Base-by-base conservation (phyloP, 2,113 vertebrate genomes). In the Cyrtonyx montezumae region DNA sequence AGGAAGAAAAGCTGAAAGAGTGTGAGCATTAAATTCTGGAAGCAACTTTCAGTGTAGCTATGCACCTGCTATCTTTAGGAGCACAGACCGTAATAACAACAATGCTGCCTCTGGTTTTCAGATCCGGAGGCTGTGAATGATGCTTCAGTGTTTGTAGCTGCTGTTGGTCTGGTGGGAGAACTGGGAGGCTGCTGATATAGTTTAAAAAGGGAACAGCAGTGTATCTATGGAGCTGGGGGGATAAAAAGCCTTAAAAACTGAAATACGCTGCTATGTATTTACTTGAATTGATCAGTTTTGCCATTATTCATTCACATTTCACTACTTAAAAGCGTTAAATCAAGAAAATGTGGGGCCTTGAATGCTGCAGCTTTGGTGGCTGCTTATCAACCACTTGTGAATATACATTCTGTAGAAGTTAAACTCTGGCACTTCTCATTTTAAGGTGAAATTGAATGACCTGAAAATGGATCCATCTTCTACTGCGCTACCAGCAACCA, bases 401-500 rank as follows among this genome's bases (percentile, higher is more conserved):
- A 82, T 92, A 84, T 94, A 40, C 78, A 66, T 59, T 13, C 32
- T 59, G 65, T 67, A 66, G 61, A 51, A 78, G 49, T 34, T 95
- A 62, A 97, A 88, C 70, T 43, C 45, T 88, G 69, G 5, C 49
- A 3, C 76, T 79, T 88, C 75, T 74, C 45, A 26, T 77, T 96
- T 93, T 86, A 80, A 95, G 89, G 95, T 78, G 87, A 48, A 87
- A 88, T 56, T 81, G 84, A 49, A 92, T 92, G 93, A 80, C 63
- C 93, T 90, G 87, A 71, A 53, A 80, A 99, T 99, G 99, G 98
- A 98, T 36, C 15, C 77, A 10, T 95, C 94, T 26, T 55, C 49
- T 59, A 53, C n/a, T 53, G 89, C 62, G 32, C 87, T 91, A 19
- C 97, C 98, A 11, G 84, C 62, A 53, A 97, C 97, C 42, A 82